These are phyloP conservation scores for Ptychochromis oligacanthus DNA, from an alignment of 2,113 vertebrate genomes.

Conservation along the genomic window DNA sequence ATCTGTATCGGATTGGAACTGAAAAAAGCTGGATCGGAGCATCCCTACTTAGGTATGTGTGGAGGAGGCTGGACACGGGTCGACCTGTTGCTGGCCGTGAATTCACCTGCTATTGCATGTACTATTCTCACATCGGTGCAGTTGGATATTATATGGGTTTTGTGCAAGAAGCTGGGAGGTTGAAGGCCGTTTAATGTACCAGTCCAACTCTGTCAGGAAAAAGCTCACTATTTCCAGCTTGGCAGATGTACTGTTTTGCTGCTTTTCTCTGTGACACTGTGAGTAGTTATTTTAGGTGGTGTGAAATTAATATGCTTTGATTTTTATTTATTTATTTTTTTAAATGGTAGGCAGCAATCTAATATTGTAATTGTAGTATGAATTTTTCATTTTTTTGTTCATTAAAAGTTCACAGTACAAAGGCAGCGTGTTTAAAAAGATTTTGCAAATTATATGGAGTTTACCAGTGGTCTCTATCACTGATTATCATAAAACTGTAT, in stretches of 20 bases:
- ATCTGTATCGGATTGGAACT: background rate
- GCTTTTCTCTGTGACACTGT: no score
- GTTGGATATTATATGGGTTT: background rate
- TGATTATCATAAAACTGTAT: background rate
- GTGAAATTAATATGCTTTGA: no score
- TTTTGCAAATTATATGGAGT: background rate
- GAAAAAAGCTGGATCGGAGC: background rate
- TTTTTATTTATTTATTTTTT: no score
- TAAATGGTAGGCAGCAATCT: no score
- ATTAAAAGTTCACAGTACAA: background rate
- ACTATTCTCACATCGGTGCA: background rate
- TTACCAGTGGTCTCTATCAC: background rate
- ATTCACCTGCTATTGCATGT: background rate
- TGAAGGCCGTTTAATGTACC: background rate
- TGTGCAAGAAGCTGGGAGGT: background rate
- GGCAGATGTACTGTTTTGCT: no score
- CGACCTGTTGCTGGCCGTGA: background rate
- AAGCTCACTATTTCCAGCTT: background rate
- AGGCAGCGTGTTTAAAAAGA: no score
- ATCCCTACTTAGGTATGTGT: background rate
- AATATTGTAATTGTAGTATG: no score
- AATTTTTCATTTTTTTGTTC: background rate
- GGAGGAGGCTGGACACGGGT: background rate
- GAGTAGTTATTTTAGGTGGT: no score
- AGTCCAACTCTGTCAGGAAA: fast-evolving